phyloP scores from a whole-genome alignment of 23 tunicate genomes.

The Aplidium turbinatum region DNA sequence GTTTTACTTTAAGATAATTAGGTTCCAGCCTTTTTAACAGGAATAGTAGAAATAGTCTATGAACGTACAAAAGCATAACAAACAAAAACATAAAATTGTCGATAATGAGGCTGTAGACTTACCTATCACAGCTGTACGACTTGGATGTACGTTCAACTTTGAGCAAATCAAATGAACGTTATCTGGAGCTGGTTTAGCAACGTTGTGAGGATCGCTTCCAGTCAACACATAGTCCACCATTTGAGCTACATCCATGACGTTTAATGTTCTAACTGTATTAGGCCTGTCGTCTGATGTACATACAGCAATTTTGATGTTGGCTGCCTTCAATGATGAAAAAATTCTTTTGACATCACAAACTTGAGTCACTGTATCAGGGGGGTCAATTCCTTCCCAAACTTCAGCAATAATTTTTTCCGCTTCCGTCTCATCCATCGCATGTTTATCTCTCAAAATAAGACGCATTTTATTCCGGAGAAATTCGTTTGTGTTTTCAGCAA shows the following conservation, averaged over 20 bases:
- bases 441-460: constrained; percentile 1
- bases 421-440: not conserved
- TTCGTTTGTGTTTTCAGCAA: constrained; percentile 50
- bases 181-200: constrained; percentile 50
- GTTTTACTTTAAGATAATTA: too few relatives aligned
- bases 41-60: too few relatives aligned
- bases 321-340: constrained; percentile 12
- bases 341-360: constrained; percentile 31
- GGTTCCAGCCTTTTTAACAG: too few relatives aligned
- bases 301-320: constrained; percentile 38
- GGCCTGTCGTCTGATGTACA: constrained; percentile 44
- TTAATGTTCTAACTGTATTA: constrained; percentile 10
- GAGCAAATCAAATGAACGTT: constrained; percentile 43
- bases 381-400: not conserved
- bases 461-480: constrained; percentile 1
- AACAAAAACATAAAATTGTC: too few relatives aligned
- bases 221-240: constrained; percentile 32
- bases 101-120: not conserved
- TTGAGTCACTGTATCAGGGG: constrained; percentile 14
- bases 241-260: constrained; percentile 10
- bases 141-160: constrained; percentile 15
- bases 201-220: constrained; percentile 44
- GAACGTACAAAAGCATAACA: too few relatives aligned
- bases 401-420: not conserved
- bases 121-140: constrained; percentile 47